Base-by-base conservation (phyloP, 1,140 invertebrate species). In the Zaprionus tsacasi region DNA sequence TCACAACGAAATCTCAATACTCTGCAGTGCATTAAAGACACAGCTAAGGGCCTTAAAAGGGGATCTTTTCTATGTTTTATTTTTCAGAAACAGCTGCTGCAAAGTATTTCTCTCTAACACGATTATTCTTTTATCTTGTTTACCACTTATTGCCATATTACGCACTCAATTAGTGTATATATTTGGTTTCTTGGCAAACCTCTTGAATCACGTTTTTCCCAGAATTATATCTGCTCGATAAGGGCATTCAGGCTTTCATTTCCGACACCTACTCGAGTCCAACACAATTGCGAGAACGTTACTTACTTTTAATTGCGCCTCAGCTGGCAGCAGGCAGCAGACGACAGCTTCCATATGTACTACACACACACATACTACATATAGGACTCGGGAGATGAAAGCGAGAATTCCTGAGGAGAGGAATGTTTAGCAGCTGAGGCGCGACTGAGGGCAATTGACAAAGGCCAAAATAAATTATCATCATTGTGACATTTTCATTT, bases 401-500 rank as follows among this genome's bases (percentile, higher is more conserved):
- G 83, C 55, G 45, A 76, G 70, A 88, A 87, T 83, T 65, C 21
- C 21, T 21, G 66, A 65, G 36, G 45, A 15, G 56, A 66, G 74
- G 77, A 80, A 75, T 63, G 66, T 70, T 78, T 66, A 52, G 56
- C 66, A 69, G 65, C 66, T 78, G 79, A 21, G 21, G 76, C 60
- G 40, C 52, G 66, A 63, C 52, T 55, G 67, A 35, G n/a, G n/a
- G 65, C 77, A 80, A 87, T 88, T 86, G 83, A 80, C 85, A 81
- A 83, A 83, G 85, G 67, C 77, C 77, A 89, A 88, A 83, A 88
- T 89, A 88, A 88, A 88, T 88, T 88, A 88, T 88, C 83, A 88
- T 88, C 85, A 89, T 78, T 83, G 80, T 88, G 83, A 88, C 83
- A 88, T 88, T 88, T 88, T 88, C 83, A 88, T 88, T 88, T 88